Evolutionary conservation across 2,113 vertebrate species (phyloP).

Genomic region (Alouatta palliata): DNA sequence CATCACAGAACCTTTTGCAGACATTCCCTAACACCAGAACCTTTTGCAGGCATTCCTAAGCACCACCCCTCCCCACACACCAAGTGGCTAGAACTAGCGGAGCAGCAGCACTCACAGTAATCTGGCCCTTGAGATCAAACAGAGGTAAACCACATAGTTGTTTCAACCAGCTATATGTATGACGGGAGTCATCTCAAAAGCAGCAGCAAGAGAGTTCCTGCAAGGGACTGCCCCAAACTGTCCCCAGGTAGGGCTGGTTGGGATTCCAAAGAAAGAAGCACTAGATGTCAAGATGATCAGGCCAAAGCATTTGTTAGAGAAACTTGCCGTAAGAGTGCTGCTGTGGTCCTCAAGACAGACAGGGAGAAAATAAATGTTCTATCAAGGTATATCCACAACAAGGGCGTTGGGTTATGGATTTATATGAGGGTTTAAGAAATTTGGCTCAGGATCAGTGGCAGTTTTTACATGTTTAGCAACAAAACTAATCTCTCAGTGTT

Average conservation of each 20-base stretch:
- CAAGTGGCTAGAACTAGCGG: too few relatives aligned
- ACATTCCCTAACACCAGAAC: too few relatives aligned
- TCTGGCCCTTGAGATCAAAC: not conserved
- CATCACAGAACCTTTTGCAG: too few relatives aligned
- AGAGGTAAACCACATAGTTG: not conserved
- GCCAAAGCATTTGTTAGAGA: not conserved
- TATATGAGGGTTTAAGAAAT: not conserved
- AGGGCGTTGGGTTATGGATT: not conserved
- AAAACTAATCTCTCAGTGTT: not conserved
- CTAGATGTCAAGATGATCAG: not conserved
- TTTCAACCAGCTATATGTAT: not conserved
- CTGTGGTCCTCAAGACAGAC: not conserved
- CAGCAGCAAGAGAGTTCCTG: not conserved
- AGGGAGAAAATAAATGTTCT: not conserved
- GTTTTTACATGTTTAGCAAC: not conserved
- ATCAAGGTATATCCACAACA: not conserved
- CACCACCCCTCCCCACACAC: too few relatives aligned
- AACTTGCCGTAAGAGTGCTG: not conserved
- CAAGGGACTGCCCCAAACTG: not conserved
- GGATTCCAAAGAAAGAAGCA: not conserved
- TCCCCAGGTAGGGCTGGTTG: not conserved
- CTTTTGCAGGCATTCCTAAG: too few relatives aligned
- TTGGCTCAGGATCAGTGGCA: not conserved
- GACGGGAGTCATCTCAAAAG: not conserved
- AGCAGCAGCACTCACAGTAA: too few relatives aligned